Conservation (phyloP, 1,140 invertebrate species). For the Tetraneura akinire region DNA sequence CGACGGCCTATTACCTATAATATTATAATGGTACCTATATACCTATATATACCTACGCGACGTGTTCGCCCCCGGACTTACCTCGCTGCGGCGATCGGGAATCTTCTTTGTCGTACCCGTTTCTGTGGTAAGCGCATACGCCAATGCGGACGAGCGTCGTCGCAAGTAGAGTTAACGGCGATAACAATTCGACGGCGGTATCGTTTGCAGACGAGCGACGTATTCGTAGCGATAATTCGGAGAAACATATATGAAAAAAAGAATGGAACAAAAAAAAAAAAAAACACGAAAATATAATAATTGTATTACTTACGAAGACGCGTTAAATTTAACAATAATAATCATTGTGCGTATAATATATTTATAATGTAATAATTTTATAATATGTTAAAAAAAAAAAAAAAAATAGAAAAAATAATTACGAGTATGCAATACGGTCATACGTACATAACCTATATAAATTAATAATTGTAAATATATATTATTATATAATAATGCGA, state of each 20-base stretch:
- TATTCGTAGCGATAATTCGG: neutral
- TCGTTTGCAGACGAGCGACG: neutral
- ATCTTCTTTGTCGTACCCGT: slow-evolving; percentile 30
- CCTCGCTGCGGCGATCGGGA: slow-evolving; percentile 36
- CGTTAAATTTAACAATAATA: too few relatives aligned
- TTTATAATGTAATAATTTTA: too few relatives aligned
- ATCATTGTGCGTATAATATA: too few relatives aligned
- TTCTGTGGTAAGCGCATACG: slow-evolving; percentile 17
- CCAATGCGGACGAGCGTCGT: slow-evolving; percentile 11
- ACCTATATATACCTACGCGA: too few relatives aligned
- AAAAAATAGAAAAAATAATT: too few relatives aligned
- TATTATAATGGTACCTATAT: too few relatives aligned
- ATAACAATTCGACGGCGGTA: neutral
- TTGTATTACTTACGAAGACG: neutral
- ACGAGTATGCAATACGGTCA: too few relatives aligned
- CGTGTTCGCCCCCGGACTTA: neutral
- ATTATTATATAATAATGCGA: too few relatives aligned
- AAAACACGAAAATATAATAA: neutral
- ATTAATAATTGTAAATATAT: too few relatives aligned
- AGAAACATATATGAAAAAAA: neutral
- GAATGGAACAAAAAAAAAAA: neutral
- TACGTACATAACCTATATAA: too few relatives aligned
- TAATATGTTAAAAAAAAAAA: too few relatives aligned
- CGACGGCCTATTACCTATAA: too few relatives aligned
- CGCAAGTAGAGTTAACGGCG: neutral